Conservation (phyloP, 2,888 invertebrate genomes). For the Ceraclea dissimilis region DNA sequence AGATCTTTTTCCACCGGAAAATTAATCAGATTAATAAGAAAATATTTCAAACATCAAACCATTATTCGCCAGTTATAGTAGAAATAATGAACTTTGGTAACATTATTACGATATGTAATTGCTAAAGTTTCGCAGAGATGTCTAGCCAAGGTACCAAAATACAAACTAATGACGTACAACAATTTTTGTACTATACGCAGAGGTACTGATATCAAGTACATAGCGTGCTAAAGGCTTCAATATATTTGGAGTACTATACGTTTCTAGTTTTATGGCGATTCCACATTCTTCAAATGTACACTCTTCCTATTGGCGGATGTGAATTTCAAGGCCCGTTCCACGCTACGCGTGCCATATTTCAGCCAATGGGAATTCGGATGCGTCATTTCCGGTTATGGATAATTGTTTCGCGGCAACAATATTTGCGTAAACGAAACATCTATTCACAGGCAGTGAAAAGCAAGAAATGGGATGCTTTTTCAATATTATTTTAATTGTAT, state of each 20-base stretch:
- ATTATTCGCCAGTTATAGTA: too few species aligned
- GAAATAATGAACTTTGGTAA: too few species aligned
- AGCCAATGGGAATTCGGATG: conserved; percentile 11
- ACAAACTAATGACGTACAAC: background rate
- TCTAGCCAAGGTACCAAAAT: conserved; percentile 6
- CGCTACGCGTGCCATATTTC: conserved; percentile 14
- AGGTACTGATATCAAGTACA: too few species aligned
- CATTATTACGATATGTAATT: background rate
- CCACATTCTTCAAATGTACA: conserved; percentile 17
- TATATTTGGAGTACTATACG: background rate
- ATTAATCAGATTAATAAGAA: too few species aligned
- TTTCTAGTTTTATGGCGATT: conserved; percentile 25
- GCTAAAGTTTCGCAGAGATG: conserved; percentile 12
- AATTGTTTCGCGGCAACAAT: too few species aligned
- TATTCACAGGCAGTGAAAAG: too few species aligned
- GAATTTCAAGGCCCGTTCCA: conserved; percentile 23
- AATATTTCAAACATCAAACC: too few species aligned
- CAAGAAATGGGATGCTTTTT: too few species aligned
- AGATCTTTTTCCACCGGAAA: too few species aligned
- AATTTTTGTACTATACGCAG: background rate
- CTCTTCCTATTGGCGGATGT: conserved; percentile 36
- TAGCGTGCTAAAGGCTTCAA: background rate
- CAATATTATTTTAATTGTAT: too few species aligned
- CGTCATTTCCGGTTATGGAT: background rate
- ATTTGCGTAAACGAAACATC: too few species aligned